Evolutionary conservation across 2,888 invertebrate genomes (phyloP).

Genomic region (Ectemnius continuus): DNA sequence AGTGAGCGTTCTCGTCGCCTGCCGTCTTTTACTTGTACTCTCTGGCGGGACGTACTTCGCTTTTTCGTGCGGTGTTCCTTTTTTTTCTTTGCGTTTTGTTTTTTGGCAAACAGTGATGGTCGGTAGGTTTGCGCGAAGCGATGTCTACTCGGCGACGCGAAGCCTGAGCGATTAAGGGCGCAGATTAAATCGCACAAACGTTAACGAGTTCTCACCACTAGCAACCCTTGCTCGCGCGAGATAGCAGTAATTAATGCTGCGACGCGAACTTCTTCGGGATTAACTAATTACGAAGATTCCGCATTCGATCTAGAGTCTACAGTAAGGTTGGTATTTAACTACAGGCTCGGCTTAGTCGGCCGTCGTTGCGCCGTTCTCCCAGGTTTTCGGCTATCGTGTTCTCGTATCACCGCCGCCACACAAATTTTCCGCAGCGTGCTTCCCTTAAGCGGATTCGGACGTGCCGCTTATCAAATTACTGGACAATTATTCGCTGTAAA

Average conservation of each 20-base stretch:
- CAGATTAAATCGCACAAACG: background rate
- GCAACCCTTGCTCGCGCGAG: background rate
- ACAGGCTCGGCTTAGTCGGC: conserved; percentile 7
- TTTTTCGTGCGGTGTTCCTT: too few species aligned
- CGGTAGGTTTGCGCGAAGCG: too few species aligned
- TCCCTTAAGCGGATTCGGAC: conserved; percentile 16
- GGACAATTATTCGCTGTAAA: conserved; percentile 45
- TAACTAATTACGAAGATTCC: background rate
- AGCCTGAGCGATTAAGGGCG: too few species aligned
- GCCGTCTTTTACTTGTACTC: background rate
- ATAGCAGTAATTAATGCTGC: conserved; percentile 8
- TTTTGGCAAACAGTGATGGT: too few species aligned
- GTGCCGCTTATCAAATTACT: conserved; percentile 37
- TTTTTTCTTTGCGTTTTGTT: too few species aligned
- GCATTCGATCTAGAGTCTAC: conserved; percentile 24
- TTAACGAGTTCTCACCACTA: too few species aligned
- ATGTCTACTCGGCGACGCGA: too few species aligned
- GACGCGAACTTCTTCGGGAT: background rate
- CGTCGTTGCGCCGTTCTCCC: conserved; percentile 1
- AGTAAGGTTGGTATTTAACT: conserved; percentile 15
- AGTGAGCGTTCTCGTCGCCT: background rate
- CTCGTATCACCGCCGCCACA: conserved; percentile 21
- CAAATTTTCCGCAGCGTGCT: conserved; percentile 32
- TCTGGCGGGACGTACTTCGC: too few species aligned
- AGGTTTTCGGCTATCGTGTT: background rate